Evolutionary conservation across 2,113 vertebrate genomes (phyloP).

Genomic region (Cyprinus carpio): DNA sequence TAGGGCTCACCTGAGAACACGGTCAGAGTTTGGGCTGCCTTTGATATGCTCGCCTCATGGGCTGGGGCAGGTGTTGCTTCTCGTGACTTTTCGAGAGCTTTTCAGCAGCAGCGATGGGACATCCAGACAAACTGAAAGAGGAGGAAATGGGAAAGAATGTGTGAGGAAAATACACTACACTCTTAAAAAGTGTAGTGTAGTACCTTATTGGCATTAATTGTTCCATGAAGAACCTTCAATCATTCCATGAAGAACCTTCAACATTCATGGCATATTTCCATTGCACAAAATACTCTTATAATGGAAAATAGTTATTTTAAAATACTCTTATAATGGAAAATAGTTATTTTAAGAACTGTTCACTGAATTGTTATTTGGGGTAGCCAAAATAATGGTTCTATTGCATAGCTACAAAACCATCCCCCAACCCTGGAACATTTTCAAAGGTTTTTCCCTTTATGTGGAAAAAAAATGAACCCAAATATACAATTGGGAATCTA

Average conservation of each 20-base stretch:
- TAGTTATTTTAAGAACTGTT: no score
- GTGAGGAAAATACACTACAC: not conserved
- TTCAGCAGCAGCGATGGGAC: constrained; percentile 96
- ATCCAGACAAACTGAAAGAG: constrained; percentile 89
- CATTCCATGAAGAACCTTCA: no score
- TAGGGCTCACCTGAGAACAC: constrained; percentile 86
- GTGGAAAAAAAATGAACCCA: not conserved
- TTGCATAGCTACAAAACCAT: no score
- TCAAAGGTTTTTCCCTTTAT: no score
- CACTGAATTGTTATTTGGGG: not conserved
- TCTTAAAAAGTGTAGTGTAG: not conserved
- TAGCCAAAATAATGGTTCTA: no score
- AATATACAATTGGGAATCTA: not conserved
- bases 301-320: not conserved
- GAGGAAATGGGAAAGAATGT: not conserved
- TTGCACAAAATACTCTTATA: not conserved
- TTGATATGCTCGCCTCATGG: constrained; percentile 85
- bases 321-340: no score
- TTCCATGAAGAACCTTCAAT: no score
- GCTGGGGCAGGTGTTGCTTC: constrained; percentile 84
- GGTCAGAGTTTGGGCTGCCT: constrained; percentile 86
- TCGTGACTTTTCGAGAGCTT: constrained; percentile 95
- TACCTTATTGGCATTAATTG: not conserved
- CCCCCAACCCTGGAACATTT: no score
- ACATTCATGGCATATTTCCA: not conserved